Evolutionary conservation across 2,888 invertebrate species (phyloP), one percentile per base, ranked within the genome.

Genomic region (Tetragonisca angustula): DNA sequence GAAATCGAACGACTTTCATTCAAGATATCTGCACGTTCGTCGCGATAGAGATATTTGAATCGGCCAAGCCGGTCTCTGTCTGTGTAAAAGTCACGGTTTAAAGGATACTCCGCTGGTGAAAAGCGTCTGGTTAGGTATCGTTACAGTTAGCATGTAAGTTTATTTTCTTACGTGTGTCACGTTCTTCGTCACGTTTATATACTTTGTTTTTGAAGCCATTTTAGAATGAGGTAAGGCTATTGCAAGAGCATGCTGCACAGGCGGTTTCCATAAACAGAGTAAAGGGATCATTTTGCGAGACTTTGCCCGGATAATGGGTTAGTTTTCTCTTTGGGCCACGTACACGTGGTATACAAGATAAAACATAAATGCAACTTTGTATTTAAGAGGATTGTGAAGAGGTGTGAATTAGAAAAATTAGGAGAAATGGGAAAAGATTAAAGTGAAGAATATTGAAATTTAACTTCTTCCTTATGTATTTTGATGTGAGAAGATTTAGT

Each of bases 81-180:
- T 43, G 15, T 49, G 43, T 79, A 65, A 50, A 68, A 74, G 79
- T 73, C 73, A 56, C 17, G 59, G 54, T 79, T 79, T 69, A 73
- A 68, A 43, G 54, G 24, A 32, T 43, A 56, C 19, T 49, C 19
- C 9, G 27, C 15, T n/a, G 36, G 50, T 24, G 49, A 69, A 81
- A 49, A 49, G 49, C 54, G 65, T 43, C 49, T 52, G 19, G 21
- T 81, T 79, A 56, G 36, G 24, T 81, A 43, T 43, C 43, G 43
- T 81, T 65, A 69, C 43, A 43, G 43, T 43, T 43, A 74, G 73
- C 21, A 67, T 69, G 64, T 81, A 79, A 79, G 79, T 79, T 81
- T 79, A 69, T 81, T 64, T 81, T 64, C 72, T 81, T 81, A 79
- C 67, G 32, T 50, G 65, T n/a, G 70, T 79, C 69, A 69, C 43